A percentile compares a stretch with the other conserved stretches of the same genome.
Evolutionary conservation across 1,140 invertebrate genomes (phyloP).

Genomic region (Adoxophyes honmai): DNA sequence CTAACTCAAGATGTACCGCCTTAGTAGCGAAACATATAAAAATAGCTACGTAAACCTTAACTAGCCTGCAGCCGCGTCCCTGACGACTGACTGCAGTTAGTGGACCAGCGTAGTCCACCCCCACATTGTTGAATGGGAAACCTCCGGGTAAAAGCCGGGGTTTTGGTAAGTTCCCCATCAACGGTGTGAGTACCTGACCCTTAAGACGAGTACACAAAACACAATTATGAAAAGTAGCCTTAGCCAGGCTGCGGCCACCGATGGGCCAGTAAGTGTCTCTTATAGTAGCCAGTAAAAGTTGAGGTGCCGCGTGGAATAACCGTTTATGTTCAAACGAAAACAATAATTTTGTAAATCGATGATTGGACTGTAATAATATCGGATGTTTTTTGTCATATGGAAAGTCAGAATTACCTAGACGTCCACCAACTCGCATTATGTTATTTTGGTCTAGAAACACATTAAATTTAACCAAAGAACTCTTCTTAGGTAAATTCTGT

Average conservation of each 20-base stretch:
- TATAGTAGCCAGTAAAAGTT: background rate
- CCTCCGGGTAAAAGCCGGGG: background rate
- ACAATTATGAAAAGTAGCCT: background rate
- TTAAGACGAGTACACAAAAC: background rate
- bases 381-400: too few relatives aligned
- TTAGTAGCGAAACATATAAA: slow-evolving; percentile 30
- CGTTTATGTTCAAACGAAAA: too few relatives aligned
- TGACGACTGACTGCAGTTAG: slow-evolving; percentile 20
- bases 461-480: slow-evolving; percentile 16
- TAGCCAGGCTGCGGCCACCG: slow-evolving; percentile 10
- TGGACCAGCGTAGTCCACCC: slow-evolving; percentile 18
- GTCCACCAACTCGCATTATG: too few relatives aligned
- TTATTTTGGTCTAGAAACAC: slow-evolving; percentile 15
- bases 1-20: slow-evolving; percentile 39
- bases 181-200: background rate
- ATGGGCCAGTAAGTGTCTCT: slow-evolving; percentile 12
- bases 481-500: slow-evolving; percentile 16
- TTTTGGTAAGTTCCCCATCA: slow-evolving; percentile 4
- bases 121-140: background rate
- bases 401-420: too few relatives aligned
- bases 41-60: background rate
- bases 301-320: too few relatives aligned
- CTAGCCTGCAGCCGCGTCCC: slow-evolving; percentile 22
- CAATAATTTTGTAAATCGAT: too few relatives aligned
- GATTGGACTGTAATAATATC: too few relatives aligned